Conservation (phyloP, 2,888 invertebrate genomes). For the Eupsilia transversa region DNA sequence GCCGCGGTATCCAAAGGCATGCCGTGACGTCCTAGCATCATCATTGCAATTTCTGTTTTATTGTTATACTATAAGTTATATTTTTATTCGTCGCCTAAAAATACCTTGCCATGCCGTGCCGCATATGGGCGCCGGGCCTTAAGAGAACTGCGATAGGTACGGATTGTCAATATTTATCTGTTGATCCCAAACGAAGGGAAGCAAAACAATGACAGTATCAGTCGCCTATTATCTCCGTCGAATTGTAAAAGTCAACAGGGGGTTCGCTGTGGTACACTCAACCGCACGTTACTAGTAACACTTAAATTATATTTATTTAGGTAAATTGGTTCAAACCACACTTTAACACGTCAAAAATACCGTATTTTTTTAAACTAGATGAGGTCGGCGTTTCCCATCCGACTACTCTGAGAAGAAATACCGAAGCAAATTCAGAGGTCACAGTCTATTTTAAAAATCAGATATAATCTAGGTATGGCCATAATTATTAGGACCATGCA, state of each 20-base stretch:
- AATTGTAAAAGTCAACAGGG: slow-evolving; percentile 54
- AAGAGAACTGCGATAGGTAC: slow-evolving; percentile 21
- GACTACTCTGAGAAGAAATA: background rate
- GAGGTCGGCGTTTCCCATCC: background rate
- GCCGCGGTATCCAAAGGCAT: no score
- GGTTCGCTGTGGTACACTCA: background rate
- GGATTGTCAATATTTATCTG: slow-evolving; percentile 48
- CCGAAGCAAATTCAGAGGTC: background rate
- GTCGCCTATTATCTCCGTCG: slow-evolving; percentile 49
- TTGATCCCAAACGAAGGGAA: slow-evolving; percentile 44
- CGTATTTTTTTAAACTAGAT: no score
- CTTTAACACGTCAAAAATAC: no score
- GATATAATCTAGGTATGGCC: background rate
- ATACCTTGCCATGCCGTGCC: no score
- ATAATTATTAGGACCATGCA: background rate
- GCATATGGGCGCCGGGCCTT: no score
- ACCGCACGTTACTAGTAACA: background rate
- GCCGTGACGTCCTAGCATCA: no score
- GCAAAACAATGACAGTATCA: slow-evolving; percentile 45
- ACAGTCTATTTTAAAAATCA: background rate
- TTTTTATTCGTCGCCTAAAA: no score
- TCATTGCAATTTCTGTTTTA: no score
- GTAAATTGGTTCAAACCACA: background rate
- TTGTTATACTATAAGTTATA: no score
- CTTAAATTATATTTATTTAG: background rate